Conservation (phyloP, 2,113 vertebrate genomes). For the Sinocyclocheilus rhinocerous region DNA sequence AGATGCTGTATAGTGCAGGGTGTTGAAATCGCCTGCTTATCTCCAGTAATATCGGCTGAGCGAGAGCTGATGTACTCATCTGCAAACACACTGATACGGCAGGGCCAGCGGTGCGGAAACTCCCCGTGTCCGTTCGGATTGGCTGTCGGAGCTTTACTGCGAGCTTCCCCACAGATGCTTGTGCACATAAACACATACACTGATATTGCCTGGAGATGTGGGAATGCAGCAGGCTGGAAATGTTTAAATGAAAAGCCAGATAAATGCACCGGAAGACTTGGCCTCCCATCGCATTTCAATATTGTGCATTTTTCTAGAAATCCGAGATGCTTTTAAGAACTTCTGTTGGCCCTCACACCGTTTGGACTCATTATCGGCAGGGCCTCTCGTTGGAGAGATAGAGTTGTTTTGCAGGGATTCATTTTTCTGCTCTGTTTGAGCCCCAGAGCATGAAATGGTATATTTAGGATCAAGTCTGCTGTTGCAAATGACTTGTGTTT, state of each 20-base stretch:
- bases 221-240: conserved; percentile 30
- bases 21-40: conserved; percentile 52
- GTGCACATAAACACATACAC: conserved; percentile 14
- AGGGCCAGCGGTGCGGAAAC: conserved; percentile 22
- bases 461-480: conserved; percentile 31
- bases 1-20: conserved; percentile 29
- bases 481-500: conserved; percentile 30
- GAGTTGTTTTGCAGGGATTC: conserved; percentile 37
- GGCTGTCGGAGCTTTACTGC: conserved; percentile 10
- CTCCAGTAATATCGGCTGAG: conserved; percentile 37
- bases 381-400: conserved; percentile 22
- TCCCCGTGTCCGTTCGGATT: conserved; percentile 35
- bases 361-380: conserved; percentile 23
- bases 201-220: conserved; percentile 18
- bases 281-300: conserved; percentile 45
- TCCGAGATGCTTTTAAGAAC: conserved; percentile 42
- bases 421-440: conserved; percentile 51
- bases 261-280: conserved; percentile 20
- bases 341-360: not conserved
- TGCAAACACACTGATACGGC: conserved; percentile 44
- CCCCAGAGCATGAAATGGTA: conserved; percentile 45
- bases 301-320: conserved; percentile 30
- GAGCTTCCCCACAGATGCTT: conserved; percentile 26
- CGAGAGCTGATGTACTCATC: conserved; percentile 53
- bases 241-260: conserved; percentile 40